Conservation (phyloP, 2,113 vertebrate species). For the Callopanchax toddi region DNA sequence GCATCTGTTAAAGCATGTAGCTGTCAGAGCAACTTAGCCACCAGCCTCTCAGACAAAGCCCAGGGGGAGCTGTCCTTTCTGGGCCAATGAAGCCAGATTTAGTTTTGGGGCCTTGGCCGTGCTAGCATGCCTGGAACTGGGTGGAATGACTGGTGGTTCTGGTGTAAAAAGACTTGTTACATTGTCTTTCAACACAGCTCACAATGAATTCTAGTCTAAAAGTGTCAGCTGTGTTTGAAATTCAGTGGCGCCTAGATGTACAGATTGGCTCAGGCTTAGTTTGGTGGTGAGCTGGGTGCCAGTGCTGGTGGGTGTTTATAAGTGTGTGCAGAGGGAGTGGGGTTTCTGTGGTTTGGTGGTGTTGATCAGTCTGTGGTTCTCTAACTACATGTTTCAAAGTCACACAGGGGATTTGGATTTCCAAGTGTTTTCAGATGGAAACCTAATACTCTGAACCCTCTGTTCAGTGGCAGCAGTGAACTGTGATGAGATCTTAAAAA, state of each 20-base stretch:
- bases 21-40: slow-evolving; percentile 84
- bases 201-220: slow-evolving; percentile 21
- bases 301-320: slow-evolving; percentile 20
- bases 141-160: slow-evolving; percentile 9
- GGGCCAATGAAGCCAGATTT: slow-evolving; percentile 70
- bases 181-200: slow-evolving; percentile 28
- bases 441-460: slow-evolving; percentile 41
- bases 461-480: slow-evolving; percentile 23
- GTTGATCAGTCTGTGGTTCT: slow-evolving; percentile 70
- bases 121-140: slow-evolving; percentile 25
- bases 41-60: slow-evolving; percentile 78
- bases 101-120: slow-evolving; percentile 52
- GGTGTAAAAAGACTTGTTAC: slow-evolving; percentile 48
- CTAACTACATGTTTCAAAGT: slow-evolving; percentile 63
- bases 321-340: slow-evolving; percentile 28
- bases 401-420: slow-evolving; percentile 58
- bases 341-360: slow-evolving; percentile 66
- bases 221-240: slow-evolving; percentile 40
- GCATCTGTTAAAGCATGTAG: slow-evolving; percentile 75
- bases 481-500: slow-evolving; percentile 52
- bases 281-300: slow-evolving; percentile 28
- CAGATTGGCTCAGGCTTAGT: slow-evolving; percentile 25
- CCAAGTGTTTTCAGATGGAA: slow-evolving; percentile 55
- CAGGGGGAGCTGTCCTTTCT: slow-evolving; percentile 79
- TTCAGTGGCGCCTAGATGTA: slow-evolving; percentile 32